These are phyloP conservation scores for Phycodurus eques DNA, from an alignment of 2,113 vertebrate genomes.

Conservation along the genomic window DNA sequence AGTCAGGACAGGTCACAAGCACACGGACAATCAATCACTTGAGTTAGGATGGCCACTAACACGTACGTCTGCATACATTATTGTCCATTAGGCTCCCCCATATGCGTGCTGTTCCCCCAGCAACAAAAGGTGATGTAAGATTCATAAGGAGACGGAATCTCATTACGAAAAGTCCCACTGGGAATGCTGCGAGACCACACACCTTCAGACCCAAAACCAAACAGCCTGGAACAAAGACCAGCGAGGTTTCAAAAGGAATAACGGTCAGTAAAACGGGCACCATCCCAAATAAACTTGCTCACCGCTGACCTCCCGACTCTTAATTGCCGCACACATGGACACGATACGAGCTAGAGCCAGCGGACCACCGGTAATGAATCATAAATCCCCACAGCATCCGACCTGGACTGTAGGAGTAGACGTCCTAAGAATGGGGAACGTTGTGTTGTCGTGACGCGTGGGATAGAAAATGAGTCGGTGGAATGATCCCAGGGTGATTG, in stretches of 20 bases:
- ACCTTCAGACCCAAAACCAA: constrained; percentile 11
- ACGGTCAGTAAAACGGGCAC: constrained; percentile 20
- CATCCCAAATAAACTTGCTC: constrained; percentile 8
- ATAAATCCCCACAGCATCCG: constrained; percentile 22
- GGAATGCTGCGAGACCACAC: constrained; percentile 27
- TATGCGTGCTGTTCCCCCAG: constrained; percentile 11
- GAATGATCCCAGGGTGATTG: constrained; percentile 66
- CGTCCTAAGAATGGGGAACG: constrained; percentile 42
- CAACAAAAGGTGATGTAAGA: constrained; percentile 32
- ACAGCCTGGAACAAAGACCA: constrained; percentile 30
- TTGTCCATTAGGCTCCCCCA: background rate
- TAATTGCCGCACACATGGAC: constrained; percentile 11
- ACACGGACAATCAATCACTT: constrained; percentile 29
- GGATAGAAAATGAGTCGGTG: constrained; percentile 46
- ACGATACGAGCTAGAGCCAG: background rate
- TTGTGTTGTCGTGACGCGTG: constrained; percentile 56
- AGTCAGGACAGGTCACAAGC: constrained; percentile 19
- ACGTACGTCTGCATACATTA: background rate
- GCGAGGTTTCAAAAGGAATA: constrained; percentile 28
- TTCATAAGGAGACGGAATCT: constrained; percentile 38
- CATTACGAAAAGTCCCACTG: constrained; percentile 42
- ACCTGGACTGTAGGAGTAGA: constrained; percentile 44
- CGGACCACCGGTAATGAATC: constrained; percentile 23
- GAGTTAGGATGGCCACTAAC: background rate
- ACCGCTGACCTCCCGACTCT: constrained; percentile 34